Evolutionary conservation across 2,888 invertebrate genomes (phyloP).

Genomic region (Drosophila buzzatii): DNA sequence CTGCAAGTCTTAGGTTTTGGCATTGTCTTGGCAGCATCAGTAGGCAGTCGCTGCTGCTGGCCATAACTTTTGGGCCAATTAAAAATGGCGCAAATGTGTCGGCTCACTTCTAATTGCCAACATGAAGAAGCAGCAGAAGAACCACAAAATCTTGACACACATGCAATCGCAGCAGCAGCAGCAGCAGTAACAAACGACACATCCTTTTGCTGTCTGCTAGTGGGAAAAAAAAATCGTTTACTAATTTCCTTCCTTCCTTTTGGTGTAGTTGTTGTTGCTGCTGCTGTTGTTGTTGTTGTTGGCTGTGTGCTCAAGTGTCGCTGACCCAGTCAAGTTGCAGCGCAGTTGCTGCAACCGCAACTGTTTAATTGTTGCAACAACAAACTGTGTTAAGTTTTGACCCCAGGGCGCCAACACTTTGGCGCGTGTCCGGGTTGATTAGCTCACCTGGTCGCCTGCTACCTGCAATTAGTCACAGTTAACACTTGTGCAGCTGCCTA

Average conservation of each 20-base stretch:
- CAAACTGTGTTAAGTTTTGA: conserved; percentile 83
- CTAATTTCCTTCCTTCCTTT: conserved; percentile 54
- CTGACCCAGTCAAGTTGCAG: conserved; percentile 73
- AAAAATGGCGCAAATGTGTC: conserved; percentile 58
- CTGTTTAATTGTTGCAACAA: conserved; percentile 66
- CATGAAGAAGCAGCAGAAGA: conserved; percentile 15
- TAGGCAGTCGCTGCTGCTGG: conserved; percentile 16
- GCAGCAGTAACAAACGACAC: conserved; percentile 7
- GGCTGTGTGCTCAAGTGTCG: conserved; percentile 72
- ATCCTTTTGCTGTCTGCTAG: conserved; percentile 29
- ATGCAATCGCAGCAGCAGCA: conserved; percentile 20
- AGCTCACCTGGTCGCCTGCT: conserved; percentile 37
- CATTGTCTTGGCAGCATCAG: conserved; percentile 4
- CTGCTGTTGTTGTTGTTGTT: conserved; percentile 13
- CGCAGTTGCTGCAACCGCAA: conserved; percentile 54
- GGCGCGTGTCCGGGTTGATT: conserved; percentile 69
- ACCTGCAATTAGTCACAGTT: conserved; percentile 51
- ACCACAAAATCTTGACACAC: conserved; percentile 67
- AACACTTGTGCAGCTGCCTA: conserved; percentile 24
- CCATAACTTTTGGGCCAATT: conserved; percentile 62
- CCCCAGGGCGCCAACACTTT: conserved; percentile 61
- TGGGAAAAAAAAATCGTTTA: conserved; percentile 16
- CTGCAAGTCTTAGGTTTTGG: background rate
- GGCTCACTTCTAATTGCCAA: conserved; percentile 54
- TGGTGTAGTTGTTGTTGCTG: conserved; percentile 15